phyloP scores from a whole-genome alignment of 1,140 invertebrate genomes.

The Holcopasites calliopsidis region DNA sequence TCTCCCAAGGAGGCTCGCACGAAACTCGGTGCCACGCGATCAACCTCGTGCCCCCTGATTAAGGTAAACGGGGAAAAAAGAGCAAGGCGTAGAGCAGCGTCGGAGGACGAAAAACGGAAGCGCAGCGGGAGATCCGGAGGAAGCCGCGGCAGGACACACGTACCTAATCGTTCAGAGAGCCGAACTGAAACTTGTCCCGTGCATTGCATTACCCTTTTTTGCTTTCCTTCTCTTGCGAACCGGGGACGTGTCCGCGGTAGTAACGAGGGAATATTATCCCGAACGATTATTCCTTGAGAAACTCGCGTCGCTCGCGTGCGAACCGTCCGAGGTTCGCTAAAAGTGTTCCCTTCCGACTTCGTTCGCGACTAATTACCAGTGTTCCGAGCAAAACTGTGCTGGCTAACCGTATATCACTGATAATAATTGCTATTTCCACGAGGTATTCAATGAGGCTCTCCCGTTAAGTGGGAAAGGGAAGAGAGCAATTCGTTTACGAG shows the following conservation, averaged over 20 bases:
- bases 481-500: neutral
- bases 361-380: slow-evolving; percentile 22
- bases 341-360: slow-evolving; percentile 26
- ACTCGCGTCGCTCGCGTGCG: slow-evolving; percentile 18
- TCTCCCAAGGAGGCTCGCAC: slow-evolving; percentile 9
- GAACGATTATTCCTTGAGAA: slow-evolving; percentile 39
- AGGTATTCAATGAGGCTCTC: no score
- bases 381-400: neutral
- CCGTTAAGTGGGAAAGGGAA: neutral
- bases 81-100: neutral
- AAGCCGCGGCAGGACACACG: slow-evolving; percentile 41
- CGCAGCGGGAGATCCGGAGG: slow-evolving; percentile 29
- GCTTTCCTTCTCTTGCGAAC: neutral
- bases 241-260: no score
- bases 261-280: slow-evolving; percentile 40
- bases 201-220: slow-evolving; percentile 5
- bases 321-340: neutral
- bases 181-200: slow-evolving; percentile 51
- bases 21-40: slow-evolving; percentile 31
- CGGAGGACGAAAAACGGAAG: slow-evolving; percentile 38
- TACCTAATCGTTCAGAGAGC: slow-evolving; percentile 52
- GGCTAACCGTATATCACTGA: neutral
- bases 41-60: slow-evolving; percentile 35
- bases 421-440: neutral
- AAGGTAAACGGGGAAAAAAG: slow-evolving; percentile 47